phyloP scores from a whole-genome alignment of 2,888 invertebrate species.

The Scaptomyza reducta region DNA sequence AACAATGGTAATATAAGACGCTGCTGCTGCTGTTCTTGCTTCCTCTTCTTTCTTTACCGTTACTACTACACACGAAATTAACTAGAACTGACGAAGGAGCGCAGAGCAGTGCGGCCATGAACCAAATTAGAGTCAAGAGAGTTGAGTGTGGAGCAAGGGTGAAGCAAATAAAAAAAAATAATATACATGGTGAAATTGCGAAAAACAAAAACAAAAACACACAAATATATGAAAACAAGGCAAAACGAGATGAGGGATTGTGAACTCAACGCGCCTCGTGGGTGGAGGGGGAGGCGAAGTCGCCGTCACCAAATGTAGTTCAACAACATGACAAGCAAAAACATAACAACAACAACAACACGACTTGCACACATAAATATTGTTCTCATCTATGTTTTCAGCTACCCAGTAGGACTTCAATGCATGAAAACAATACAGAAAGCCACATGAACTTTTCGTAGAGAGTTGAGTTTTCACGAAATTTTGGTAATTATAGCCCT shows the following conservation, averaged over 20 bases:
- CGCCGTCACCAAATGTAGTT: slow-evolving; percentile 60
- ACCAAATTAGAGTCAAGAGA: slow-evolving; percentile 79
- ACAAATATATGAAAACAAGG: slow-evolving; percentile 11
- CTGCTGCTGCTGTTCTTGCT: not conserved
- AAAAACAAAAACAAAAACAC: slow-evolving; percentile 34
- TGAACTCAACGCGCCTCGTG: slow-evolving; percentile 30
- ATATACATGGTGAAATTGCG: slow-evolving; percentile 30
- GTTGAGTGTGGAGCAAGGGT: slow-evolving; percentile 19
- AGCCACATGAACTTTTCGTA: slow-evolving; percentile 3
- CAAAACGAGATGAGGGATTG: slow-evolving; percentile 39
- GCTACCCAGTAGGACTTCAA: slow-evolving; percentile 33
- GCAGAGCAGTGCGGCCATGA: slow-evolving; percentile 62
- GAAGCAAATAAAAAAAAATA: slow-evolving; percentile 28
- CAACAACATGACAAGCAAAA: slow-evolving; percentile 61
- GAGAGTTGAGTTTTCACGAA: not conserved
- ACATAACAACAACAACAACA: slow-evolving; percentile 18
- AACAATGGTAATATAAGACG: slow-evolving; percentile 42
- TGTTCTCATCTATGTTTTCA: slow-evolving; percentile 6
- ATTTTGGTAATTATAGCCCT: not conserved
- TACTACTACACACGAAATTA: slow-evolving; percentile 66
- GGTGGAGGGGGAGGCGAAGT: not conserved
- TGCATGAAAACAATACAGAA: slow-evolving; percentile 12
- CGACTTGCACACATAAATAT: slow-evolving; percentile 17
- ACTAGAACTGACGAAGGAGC: slow-evolving; percentile 53
- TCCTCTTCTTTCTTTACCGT: slow-evolving; percentile 1